Conservation (phyloP, 2,888 invertebrate species). For the Phortica magna region DNA sequence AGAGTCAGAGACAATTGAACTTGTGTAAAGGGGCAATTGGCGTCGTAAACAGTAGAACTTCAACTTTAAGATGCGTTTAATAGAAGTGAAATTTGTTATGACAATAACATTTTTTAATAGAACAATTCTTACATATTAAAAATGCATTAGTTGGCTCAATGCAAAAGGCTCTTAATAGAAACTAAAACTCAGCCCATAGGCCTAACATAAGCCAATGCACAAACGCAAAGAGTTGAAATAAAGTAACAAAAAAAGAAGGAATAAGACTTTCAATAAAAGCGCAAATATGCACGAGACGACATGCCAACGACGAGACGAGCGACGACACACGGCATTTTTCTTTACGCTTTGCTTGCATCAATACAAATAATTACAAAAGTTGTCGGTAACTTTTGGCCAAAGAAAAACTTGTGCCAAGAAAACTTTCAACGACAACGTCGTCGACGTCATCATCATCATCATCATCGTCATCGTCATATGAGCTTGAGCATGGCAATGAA, state of each 20-base stretch:
- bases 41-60: too few relatives aligned
- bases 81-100: too few relatives aligned
- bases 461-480: slow-evolving; percentile 29
- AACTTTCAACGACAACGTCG: slow-evolving; percentile 22
- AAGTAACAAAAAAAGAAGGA: too few relatives aligned
- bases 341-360: slow-evolving; percentile 51
- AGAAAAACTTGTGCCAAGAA: slow-evolving; percentile 56
- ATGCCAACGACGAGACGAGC: slow-evolving; percentile 20
- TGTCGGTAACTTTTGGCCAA: slow-evolving; percentile 53
- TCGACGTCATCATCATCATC: slow-evolving; percentile 20
- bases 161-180: too few relatives aligned
- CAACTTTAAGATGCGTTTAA: too few relatives aligned
- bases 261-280: slow-evolving; percentile 35
- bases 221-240: too few relatives aligned
- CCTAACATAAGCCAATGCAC: too few relatives aligned
- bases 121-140: too few relatives aligned
- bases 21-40: not conserved
- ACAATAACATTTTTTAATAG: too few relatives aligned
- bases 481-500: slow-evolving; percentile 48
- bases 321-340: not conserved
- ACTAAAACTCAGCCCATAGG: too few relatives aligned
- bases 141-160: too few relatives aligned
- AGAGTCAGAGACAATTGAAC: not conserved
- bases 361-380: slow-evolving; percentile 75
- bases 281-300: slow-evolving; percentile 36